Conservation (phyloP, 2,888 invertebrate species). For the Pterostichus niger region DNA sequence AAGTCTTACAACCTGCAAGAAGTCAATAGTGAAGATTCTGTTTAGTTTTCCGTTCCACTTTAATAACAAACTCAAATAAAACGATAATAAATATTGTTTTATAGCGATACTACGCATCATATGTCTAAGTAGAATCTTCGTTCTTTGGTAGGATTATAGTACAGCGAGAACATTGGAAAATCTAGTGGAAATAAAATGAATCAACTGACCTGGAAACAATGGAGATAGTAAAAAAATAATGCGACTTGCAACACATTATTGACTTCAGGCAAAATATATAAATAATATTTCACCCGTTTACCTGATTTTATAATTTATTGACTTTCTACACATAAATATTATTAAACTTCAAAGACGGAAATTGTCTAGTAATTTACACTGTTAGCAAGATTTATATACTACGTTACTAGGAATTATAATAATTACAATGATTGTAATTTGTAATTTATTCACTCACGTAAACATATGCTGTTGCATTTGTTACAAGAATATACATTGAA, state of each 20-base stretch:
- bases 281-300: background rate
- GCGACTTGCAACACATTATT: background rate
- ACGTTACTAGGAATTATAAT: too few species aligned
- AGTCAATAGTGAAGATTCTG: background rate
- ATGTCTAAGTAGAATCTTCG: conserved; percentile 29
- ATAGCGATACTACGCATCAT: conserved; percentile 18
- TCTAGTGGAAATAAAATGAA: conserved; percentile 52
- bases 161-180: conserved; percentile 44
- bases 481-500: too few species aligned
- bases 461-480: too few species aligned
- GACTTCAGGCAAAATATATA: background rate
- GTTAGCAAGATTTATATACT: background rate
- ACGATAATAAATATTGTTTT: too few species aligned
- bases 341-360: too few species aligned
- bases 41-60: too few species aligned
- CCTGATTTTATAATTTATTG: background rate
- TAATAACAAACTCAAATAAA: background rate
- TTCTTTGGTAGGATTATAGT: background rate
- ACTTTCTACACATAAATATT: background rate
- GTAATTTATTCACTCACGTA: too few species aligned
- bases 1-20: conserved; percentile 4
- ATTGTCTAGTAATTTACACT: background rate
- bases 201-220: conserved; percentile 52
- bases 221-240: conserved; percentile 42
- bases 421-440: too few species aligned